Evolutionary conservation across 2,888 invertebrate species (phyloP).

Genomic region (Trichacis sp.): DNA sequence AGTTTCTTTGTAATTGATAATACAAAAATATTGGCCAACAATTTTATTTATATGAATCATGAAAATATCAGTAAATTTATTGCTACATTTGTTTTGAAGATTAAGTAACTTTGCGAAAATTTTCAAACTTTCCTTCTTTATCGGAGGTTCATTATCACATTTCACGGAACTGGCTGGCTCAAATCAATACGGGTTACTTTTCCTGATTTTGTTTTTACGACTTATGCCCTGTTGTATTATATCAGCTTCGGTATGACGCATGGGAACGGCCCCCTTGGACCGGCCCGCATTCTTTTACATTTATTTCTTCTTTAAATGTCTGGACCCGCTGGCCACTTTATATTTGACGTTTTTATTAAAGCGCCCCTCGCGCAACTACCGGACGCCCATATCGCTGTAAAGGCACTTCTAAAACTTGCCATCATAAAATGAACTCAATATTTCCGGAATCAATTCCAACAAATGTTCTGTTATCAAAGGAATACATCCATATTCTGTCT

Average conservation of each 20-base stretch:
- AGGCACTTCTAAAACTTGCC: slow-evolving; percentile 60
- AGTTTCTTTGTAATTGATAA: no score
- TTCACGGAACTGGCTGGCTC: no score
- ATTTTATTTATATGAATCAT: no score
- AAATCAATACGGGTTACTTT: slow-evolving; percentile 1
- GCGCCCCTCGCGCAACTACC: slow-evolving; percentile 42
- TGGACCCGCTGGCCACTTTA: slow-evolving; percentile 66
- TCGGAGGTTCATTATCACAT: no score
- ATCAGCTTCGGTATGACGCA: slow-evolving; percentile 46
- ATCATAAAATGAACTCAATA: background rate
- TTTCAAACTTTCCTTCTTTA: no score
- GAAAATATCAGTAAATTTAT: no score
- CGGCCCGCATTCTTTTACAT: slow-evolving; percentile 55
- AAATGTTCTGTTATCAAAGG: no score
- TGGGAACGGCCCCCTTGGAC: slow-evolving; percentile 22
- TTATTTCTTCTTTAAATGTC: slow-evolving; percentile 68
- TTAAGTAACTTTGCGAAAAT: no score
- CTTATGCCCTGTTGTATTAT: slow-evolving; percentile 47
- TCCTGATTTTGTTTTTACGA: slow-evolving; percentile 13
- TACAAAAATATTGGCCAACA: no score
- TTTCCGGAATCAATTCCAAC: no score
- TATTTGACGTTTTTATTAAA: slow-evolving; percentile 70
- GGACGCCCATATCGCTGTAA: slow-evolving; percentile 58
- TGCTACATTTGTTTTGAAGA: no score
- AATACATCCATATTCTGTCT: no score